A percentile compares a stretch with the other conserved stretches of the same genome.
phyloP scores from a whole-genome alignment of 1,140 invertebrate species.

The Tigriopus japonicus region DNA sequence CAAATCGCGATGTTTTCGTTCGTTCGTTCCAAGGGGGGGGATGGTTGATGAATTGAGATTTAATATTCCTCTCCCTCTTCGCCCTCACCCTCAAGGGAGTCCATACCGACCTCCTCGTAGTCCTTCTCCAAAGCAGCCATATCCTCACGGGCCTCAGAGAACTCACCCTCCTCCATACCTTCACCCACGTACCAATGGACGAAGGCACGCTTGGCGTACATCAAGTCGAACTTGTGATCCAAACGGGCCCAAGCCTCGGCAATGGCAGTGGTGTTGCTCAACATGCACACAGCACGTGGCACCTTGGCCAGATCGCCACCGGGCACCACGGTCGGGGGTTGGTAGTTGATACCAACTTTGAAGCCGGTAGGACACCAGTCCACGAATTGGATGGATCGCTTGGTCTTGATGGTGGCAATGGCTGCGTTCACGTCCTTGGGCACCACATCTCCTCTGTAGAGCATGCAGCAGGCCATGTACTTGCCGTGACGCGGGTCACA shows the following conservation, averaged over 20 bases:
- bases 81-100: conserved; percentile 29
- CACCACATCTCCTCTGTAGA: conserved; percentile 51
- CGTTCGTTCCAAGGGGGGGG: no score
- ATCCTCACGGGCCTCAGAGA: conserved; percentile 50
- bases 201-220: conserved; percentile 36
- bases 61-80: conserved; percentile 27
- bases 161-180: conserved; percentile 68
- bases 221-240: conserved; percentile 44
- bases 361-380: conserved; percentile 35
- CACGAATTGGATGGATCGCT: conserved; percentile 35
- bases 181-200: conserved; percentile 47
- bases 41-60: background rate
- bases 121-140: conserved; percentile 42
- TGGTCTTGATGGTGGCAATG: conserved; percentile 35
- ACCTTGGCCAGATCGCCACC: conserved; percentile 48
- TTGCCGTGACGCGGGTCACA: conserved; percentile 41
- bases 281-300: conserved; percentile 42
- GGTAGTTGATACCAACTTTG: conserved; percentile 23
- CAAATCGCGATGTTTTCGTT: no score
- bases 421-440: conserved; percentile 37
- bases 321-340: conserved; percentile 34
- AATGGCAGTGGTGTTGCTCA: conserved; percentile 54
- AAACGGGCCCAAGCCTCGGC: conserved; percentile 55
- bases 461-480: conserved; percentile 64
- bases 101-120: conserved; percentile 47